Evolutionary conservation across 2,113 vertebrate species (phyloP).

Genomic region (Mesocricetus auratus): DNA sequence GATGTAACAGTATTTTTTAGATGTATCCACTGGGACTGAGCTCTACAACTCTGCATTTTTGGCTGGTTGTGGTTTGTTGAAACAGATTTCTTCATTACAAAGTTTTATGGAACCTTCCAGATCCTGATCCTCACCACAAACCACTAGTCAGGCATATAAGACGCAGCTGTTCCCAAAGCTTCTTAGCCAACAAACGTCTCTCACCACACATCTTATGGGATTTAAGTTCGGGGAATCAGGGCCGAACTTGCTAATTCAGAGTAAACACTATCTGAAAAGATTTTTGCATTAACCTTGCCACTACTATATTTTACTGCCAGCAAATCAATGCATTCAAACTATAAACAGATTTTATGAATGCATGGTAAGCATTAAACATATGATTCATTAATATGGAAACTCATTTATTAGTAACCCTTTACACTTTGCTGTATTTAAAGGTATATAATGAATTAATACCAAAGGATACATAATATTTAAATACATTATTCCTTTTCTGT

Average conservation of each 20-base stretch:
- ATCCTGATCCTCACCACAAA: constrained; percentile 18
- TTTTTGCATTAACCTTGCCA: constrained; percentile 66
- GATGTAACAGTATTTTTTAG: not conserved
- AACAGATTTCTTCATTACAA: constrained; percentile 4
- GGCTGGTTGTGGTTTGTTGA: not conserved
- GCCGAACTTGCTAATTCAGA: constrained; percentile 52
- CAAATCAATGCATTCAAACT: constrained; percentile 58
- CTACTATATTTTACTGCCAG: constrained; percentile 62
- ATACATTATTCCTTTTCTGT: constrained; percentile 42
- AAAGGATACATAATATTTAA: constrained; percentile 52
- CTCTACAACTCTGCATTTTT: not conserved
- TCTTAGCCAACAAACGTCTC: constrained; percentile 32
- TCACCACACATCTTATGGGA: not conserved
- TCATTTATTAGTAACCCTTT: constrained; percentile 54
- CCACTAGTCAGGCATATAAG: not conserved
- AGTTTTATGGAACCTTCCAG: not conserved
- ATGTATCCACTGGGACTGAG: not conserved
- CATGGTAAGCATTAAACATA: constrained; percentile 55
- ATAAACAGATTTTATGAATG: constrained; percentile 66
- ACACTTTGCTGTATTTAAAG: constrained; percentile 48
- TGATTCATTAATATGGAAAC: constrained; percentile 59
- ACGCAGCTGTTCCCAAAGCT: constrained; percentile 27
- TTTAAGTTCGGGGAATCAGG: constrained; percentile 38
- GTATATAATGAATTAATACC: constrained; percentile 50
- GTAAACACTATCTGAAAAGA: constrained; percentile 68